Evolutionary conservation across 2,113 vertebrate species (phyloP), one percentile per base, ranked within the genome.

Genomic region (Callaeas wilsoni): DNA sequence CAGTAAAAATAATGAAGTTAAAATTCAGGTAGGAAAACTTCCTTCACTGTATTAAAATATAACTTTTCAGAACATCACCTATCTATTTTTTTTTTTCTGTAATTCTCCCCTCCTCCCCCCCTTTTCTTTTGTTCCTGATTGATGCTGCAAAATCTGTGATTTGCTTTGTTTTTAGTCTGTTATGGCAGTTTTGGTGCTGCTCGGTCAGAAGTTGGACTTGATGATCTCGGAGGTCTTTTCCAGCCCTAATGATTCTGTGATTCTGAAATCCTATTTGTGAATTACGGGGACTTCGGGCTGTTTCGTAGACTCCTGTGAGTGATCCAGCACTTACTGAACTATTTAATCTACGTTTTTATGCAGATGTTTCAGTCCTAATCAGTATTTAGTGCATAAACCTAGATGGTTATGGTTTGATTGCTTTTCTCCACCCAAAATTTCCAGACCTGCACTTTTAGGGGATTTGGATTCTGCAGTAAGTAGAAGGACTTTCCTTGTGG

Each of bases 21-120:
- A 75, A 20, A 39, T 55, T 23, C 20, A 39, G 7, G 16, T 35
- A 29, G 15, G 46, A 56, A 18, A 29, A 8, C 68, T 53, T 67
- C 8, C 23, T 60, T 63, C 17, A 7, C 8, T 59, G 13, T 2
- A 41, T 75, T 32, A 62, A 87, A n/a, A 60, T 23, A 1, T 13
- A 25, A 4, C 8, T 44, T 69, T 13, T 33, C 11, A 9, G 52
- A 78, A n/a, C 22, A 21, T 20, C 29, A 19, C 0, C 0, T 4
- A 3, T 22, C 3, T 47, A 1, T 16, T 26, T 32, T 55, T 15
- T 26, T 32, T 55, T 53, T 35, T 35, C 30, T 57, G 17, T 14
- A 13, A 20, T 39, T 23, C 16, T 9, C 33, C 18, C 5, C 32
- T 6, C 9, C 16, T 9, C 33, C 18, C 5, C 32, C 6, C 9